Conservation (phyloP, 2,797 vertebrate genomes). For the Acanthis flammea region DNA sequence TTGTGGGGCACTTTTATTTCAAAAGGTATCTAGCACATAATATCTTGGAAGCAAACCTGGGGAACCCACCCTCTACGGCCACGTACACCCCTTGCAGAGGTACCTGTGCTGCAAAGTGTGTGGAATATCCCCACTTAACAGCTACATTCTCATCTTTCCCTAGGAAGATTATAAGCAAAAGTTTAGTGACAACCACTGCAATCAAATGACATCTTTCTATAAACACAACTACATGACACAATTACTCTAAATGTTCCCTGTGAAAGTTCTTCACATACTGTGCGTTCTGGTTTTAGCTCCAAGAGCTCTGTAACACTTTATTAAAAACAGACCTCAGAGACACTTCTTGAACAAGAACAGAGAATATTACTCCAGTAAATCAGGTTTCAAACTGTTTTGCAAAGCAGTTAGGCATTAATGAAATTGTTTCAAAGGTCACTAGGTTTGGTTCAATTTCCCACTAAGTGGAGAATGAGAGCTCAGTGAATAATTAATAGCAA, state of each 20-base stretch:
- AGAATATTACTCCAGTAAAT: conserved; percentile 61
- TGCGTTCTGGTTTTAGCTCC: neutral
- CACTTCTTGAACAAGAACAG: neutral
- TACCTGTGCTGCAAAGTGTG: neutral
- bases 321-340: conserved; percentile 53
- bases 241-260: neutral
- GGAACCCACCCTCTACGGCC: neutral
- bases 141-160: neutral
- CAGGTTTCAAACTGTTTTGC: conserved; percentile 40
- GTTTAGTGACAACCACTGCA: neutral
- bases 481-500: conserved; percentile 45
- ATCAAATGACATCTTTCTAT: neutral
- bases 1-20: neutral
- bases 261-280: neutral
- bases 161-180: neutral
- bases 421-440: conserved; percentile 23
- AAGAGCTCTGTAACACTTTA: neutral
- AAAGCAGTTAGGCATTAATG: conserved; percentile 31
- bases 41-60: neutral
- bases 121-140: neutral
- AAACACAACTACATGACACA: neutral
- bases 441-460: conserved; percentile 14
- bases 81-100: neutral
- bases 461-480: conserved; percentile 3
- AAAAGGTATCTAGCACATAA: neutral